These are phyloP conservation scores for Linnaemya vulpina DNA, from an alignment of 2,888 invertebrate species.

Conservation along the genomic window DNA sequence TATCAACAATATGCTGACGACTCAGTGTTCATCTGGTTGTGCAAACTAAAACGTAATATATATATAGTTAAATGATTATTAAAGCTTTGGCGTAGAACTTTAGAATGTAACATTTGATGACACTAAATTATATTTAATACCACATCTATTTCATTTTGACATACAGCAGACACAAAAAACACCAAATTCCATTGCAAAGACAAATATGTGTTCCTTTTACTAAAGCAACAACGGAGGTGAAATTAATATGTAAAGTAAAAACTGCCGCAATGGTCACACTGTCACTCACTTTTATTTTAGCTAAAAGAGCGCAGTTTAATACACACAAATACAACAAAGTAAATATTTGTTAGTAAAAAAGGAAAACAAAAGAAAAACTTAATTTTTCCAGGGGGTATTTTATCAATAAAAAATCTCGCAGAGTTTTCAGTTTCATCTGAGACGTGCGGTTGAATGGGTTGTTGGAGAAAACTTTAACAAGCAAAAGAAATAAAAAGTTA, in stretches of 20 bases:
- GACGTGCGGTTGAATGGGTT: conserved; percentile 82
- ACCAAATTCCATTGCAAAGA: no score
- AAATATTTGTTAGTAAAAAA: conserved; percentile 12
- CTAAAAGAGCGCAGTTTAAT: background rate
- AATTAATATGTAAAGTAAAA: background rate
- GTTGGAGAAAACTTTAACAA: conserved; percentile 71
- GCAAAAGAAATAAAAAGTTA: conserved; percentile 18
- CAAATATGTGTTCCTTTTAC: no score
- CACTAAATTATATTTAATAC: no score
- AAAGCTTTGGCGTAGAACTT: no score
- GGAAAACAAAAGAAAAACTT: conserved; percentile 32
- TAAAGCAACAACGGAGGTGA: no score
- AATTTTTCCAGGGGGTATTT: conserved; percentile 77
- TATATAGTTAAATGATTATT: no score
- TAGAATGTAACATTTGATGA: no score
- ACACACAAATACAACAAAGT: conserved; percentile 8
- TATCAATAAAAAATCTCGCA: conserved; percentile 76
- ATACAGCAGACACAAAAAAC: no score
- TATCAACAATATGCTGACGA: no score
- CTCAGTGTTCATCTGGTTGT: no score
- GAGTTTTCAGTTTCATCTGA: conserved; percentile 82
- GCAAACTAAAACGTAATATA: no score
- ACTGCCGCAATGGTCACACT: background rate
- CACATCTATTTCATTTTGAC: no score
- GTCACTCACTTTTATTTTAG: background rate